phyloP scores from a whole-genome alignment of 2,113 vertebrate genomes.

The Engystomops pustulosus region DNA sequence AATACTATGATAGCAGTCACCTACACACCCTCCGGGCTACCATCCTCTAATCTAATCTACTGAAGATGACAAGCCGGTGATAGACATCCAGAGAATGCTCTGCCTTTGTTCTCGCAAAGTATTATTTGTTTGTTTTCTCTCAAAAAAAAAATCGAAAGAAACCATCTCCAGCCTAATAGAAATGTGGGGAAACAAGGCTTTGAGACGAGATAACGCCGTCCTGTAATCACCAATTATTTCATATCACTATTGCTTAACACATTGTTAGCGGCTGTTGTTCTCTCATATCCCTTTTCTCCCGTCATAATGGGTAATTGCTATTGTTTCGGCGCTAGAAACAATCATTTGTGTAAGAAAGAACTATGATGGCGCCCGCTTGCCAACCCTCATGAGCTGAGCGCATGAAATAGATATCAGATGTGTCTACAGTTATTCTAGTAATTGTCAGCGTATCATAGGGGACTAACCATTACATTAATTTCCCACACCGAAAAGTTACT shows the following conservation, averaged over 20 bases:
- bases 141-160: neutral
- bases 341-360: neutral
- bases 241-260: neutral
- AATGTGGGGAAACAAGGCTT: neutral
- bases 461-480: neutral
- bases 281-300: neutral
- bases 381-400: neutral
- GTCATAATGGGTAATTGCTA: conserved; percentile 15
- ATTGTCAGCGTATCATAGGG: neutral
- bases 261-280: neutral
- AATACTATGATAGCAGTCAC: neutral
- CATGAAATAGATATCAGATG: conserved; percentile 4
- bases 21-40: neutral
- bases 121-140: neutral
- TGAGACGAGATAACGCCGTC: neutral
- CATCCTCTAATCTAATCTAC: neutral
- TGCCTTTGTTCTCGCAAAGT: neutral
- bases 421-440: neutral
- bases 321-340: neutral
- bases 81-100: neutral
- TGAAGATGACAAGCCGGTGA: neutral
- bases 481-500: neutral
- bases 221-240: conserved; percentile 19
- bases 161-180: neutral
- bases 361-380: neutral